Evolutionary conservation across 1,140 invertebrate species (phyloP), one percentile per base, ranked within the genome.

Genomic region (Pachypsylla venusta): DNA sequence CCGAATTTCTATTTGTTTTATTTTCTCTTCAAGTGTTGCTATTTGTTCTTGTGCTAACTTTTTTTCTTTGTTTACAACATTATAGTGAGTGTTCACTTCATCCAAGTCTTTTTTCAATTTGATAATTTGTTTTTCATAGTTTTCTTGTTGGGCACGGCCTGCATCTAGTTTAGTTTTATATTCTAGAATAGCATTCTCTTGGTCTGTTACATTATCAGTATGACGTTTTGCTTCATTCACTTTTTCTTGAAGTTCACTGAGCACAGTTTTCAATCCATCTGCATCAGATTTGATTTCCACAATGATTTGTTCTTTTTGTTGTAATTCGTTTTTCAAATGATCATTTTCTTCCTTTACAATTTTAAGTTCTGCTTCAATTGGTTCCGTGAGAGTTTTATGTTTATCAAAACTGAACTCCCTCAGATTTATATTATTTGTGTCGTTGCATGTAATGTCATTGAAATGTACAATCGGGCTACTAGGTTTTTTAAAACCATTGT

Each of bases 251-350:
- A 48, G 22, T 19, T 19, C 42, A 48, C 22, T 19, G 5, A 48
- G 42, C n/a, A 48, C n/a, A 7, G 5, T n/a, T 19, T 48, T 48
- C n/a, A 48, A 22, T 7, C n/a, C 16, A n/a, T 48, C 42, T 5
- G 42, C 42, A 48, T 48, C 42, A 19, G 42, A n/a, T 19, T 48
- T 48, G 42, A 48, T 48, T 19, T 48, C 42, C 7, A 48, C 42
- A 48, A 48, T 48, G 42, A 48, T 48, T 19, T 48, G 5, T 48
- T 48, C 42, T 19, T 48, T 48, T 22, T 48, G 7, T 5, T 7
- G 7, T 22, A 48, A 48, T n/a, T 48, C 4, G 16, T 48, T 22
- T 48, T 48, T 48, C n/a, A 48, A 22, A 5, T 10, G 5, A 7
- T 19, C 22, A 22, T 48, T 48, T 19, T 10, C n/a, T 10, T 48